These are phyloP conservation scores for Mactromeris polynyma DNA, from an alignment of 2,888 invertebrate genomes.

Conservation along the genomic window DNA sequence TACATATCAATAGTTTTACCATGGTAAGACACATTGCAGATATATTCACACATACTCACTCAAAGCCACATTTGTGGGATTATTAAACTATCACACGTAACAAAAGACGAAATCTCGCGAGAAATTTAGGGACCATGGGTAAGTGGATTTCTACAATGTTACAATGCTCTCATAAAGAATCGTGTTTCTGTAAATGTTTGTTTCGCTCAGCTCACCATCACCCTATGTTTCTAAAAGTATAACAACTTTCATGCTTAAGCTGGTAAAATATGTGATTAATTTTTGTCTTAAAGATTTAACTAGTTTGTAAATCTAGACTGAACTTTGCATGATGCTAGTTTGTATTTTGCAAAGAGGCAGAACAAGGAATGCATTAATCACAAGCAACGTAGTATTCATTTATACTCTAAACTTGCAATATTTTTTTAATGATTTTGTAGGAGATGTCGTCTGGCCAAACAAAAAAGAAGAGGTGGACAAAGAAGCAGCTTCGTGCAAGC, in stretches of 20 bases:
- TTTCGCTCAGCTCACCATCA: neutral
- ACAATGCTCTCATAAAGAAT: neutral
- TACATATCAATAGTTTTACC: neutral
- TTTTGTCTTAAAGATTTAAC: neutral
- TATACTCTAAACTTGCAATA: neutral
- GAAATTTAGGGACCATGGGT: neutral
- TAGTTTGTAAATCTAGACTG: neutral
- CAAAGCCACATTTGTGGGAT: neutral
- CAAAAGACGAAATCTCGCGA: neutral
- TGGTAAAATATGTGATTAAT: constrained; percentile 16
- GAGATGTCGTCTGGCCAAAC: constrained; percentile 43
- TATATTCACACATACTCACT: neutral
- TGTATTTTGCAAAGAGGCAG: neutral
- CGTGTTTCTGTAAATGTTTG: constrained; percentile 10
- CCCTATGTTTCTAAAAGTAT: neutral
- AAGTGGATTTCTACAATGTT: neutral
- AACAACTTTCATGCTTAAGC: constrained; percentile 12
- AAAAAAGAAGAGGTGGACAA: constrained; percentile 60
- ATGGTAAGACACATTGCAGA: neutral
- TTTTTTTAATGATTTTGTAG: neutral
- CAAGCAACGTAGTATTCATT: neutral
- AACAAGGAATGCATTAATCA: neutral
- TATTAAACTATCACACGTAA: neutral
- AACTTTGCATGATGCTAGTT: neutral
- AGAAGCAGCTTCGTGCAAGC: constrained; percentile 63